These are phyloP conservation scores for Caligus rogercresseyi DNA, from an alignment of 1,140 invertebrate species.

Conservation along the genomic window DNA sequence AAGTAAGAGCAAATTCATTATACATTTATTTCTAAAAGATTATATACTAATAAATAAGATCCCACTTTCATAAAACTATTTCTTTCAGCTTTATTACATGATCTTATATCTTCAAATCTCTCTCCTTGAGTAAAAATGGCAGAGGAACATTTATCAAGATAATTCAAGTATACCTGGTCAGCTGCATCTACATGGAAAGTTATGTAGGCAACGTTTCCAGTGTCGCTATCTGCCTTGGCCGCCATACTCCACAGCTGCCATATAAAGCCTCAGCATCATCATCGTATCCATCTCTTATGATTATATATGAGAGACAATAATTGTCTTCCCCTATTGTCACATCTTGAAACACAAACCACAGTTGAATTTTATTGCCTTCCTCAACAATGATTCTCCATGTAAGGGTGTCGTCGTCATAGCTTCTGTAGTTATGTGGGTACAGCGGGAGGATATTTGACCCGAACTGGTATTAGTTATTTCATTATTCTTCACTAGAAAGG, in stretches of 20 bases:
- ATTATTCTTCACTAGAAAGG: neutral
- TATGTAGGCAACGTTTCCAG: neutral
- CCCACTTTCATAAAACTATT: too few species aligned
- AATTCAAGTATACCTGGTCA: neutral
- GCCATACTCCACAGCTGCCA: neutral
- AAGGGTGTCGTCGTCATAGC: neutral
- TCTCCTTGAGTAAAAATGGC: too few species aligned
- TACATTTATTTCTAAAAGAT: too few species aligned
- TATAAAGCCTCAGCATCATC: neutral
- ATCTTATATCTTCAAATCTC: too few species aligned
- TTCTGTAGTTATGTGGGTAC: neutral
- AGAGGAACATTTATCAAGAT: neutral
- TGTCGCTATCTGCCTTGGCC: neutral
- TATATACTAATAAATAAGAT: too few species aligned
- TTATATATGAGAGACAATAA: neutral
- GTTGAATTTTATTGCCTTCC: neutral
- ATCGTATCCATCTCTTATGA: neutral
- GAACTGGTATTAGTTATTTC: neutral
- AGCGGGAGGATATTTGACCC: neutral
- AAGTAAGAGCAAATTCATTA: too few species aligned
- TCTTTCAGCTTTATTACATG: too few species aligned
- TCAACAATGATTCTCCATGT: constrained; percentile 3
- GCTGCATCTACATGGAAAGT: neutral
- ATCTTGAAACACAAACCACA: constrained; percentile 12
- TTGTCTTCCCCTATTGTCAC: constrained; percentile 13